These are phyloP conservation scores for Pachypanchax playfairii DNA, from an alignment of 2,113 vertebrate species.

Conservation along the genomic window DNA sequence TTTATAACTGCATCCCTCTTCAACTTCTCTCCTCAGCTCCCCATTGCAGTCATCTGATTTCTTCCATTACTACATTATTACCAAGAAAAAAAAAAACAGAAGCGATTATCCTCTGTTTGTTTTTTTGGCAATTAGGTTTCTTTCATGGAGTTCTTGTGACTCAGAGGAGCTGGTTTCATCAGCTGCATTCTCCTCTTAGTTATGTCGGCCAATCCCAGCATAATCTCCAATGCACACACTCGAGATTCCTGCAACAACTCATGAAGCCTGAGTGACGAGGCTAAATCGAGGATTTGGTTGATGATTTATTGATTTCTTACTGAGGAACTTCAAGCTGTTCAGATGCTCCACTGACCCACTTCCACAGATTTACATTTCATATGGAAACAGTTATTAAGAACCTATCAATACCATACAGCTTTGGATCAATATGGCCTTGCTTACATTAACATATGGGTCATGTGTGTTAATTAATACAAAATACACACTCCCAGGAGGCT, in stretches of 20 bases:
- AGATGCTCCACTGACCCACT: constrained; percentile 16
- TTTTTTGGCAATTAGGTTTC: constrained; percentile 58
- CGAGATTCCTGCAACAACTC: constrained; percentile 24
- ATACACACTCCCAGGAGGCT: not conserved
- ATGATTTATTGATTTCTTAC: constrained; percentile 57
- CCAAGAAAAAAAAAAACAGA: constrained; percentile 19
- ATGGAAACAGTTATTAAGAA: constrained; percentile 34
- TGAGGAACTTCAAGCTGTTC: constrained; percentile 4
- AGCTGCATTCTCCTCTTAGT: constrained; percentile 21
- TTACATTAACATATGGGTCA: constrained; percentile 3
- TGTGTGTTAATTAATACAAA: not conserved
- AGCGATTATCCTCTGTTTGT: constrained; percentile 45
- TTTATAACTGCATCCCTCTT: constrained; percentile 18
- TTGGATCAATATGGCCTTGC: constrained; percentile 39
- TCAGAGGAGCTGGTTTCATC: constrained; percentile 52
- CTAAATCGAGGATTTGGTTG: constrained; percentile 46
- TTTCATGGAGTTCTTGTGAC: constrained; percentile 29
- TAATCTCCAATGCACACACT: not conserved
- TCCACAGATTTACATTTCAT: constrained; percentile 4
- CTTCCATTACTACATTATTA: constrained; percentile 26
- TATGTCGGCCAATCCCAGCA: constrained; percentile 50
- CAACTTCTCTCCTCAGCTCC: constrained; percentile 1
- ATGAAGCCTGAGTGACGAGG: constrained; percentile 15
- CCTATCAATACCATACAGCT: constrained; percentile 41
- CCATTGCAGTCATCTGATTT: constrained; percentile 21